Base-by-base conservation (phyloP, 2,888 invertebrate species). In the Heliconius cydno region DNA sequence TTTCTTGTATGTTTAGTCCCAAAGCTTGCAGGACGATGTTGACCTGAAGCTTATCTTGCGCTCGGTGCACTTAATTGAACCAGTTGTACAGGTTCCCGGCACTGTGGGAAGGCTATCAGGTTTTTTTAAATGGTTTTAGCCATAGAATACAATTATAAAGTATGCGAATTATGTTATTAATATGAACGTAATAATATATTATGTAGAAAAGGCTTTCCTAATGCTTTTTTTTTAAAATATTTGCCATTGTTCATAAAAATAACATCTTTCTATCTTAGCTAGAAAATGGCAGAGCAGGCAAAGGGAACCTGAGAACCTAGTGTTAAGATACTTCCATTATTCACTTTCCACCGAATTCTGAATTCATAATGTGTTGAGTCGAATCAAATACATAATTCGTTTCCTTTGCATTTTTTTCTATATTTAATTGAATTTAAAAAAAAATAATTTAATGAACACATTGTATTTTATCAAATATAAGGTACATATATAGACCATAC, bases 41-140 rank as follows among this genome's bases (percentile, higher is more conserved):
- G 65, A 75, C 34, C 75, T 46, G 46, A 76, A 57, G 52, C 67
- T 66, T 46, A 52, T 30, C 63, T 63, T 76, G 67, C 30, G 38
- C 52, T 25, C 30, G 65, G 13, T 76, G 67, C 67, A 76, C 52
- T 76, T 76, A 76, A 46, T 76, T 38, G 60, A 67, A 76, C 76
- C 76, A 66, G 76, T 76, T 19, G 57, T 67, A 67, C 76, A 13
- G 66, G 76, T 76, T 34, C 67, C 76, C 46, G 25, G 28, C 76
- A 30, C 60, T 76, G 63, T 74, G 65, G 65, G 76, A 76, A 76
- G 76, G 76, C 41, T 67, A 52, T 67, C 76, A 38, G 30, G 46
- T 76, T 76, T 67, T 76, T 76, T 15, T 52, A 15, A 30, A 52
- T 67, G 30, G 15, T 30, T 52, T 67, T 46, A n/a, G n/a, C 46